Percentiles rank a stretch among this genome's conserved stretches.
phyloP scores from a whole-genome alignment of 2,113 vertebrate genomes.

The Silurus asotus region DNA sequence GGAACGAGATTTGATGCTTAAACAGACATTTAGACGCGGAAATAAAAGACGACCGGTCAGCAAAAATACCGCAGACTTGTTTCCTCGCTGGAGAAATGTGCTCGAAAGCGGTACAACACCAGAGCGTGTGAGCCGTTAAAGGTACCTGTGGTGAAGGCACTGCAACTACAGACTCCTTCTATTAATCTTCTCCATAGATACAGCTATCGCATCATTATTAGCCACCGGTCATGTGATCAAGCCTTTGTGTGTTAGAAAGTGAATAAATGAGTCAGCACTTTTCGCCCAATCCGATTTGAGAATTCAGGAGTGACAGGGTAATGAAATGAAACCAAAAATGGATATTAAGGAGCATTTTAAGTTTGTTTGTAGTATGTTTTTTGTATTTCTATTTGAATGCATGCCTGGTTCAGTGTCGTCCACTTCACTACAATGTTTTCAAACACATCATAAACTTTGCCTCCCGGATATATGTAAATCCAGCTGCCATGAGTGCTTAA shows the following conservation, averaged over 20 bases:
- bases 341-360: background rate
- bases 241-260: too few relatives aligned
- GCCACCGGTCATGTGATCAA: background rate
- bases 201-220: background rate
- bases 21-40: conserved; percentile 30
- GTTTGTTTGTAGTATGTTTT: background rate
- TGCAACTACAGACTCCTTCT: background rate
- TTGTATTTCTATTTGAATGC: background rate
- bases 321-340: background rate
- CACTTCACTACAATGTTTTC: conserved; percentile 9
- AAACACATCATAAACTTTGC: conserved; percentile 34
- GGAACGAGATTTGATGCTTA: conserved; percentile 27
- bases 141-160: background rate
- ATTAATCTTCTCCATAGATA: background rate
- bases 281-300: background rate
- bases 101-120: background rate
- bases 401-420: background rate
- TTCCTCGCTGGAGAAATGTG: background rate
- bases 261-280: background rate
- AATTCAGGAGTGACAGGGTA: background rate
- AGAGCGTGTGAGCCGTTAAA: background rate
- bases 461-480: conserved; percentile 43
- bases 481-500: conserved; percentile 37
- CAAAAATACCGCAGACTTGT: background rate
- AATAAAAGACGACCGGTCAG: background rate